Base-by-base conservation (phyloP, 2,797 vertebrate genomes). In the Lagorchestes hirsutus region DNA sequence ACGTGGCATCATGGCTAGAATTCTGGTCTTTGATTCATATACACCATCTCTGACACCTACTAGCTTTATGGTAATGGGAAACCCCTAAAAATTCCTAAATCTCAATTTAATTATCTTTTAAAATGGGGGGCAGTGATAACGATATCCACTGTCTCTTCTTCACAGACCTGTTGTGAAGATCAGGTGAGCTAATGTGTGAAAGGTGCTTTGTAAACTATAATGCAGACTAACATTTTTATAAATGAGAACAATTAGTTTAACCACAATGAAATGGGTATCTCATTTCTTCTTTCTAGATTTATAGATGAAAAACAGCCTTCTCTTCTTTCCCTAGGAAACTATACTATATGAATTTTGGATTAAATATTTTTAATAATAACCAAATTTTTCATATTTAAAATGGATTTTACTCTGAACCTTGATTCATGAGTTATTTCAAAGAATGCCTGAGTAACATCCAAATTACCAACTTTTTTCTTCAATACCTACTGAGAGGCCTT, bases 401-500 rank as follows among this genome's bases (percentile, higher is more conserved):
- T 58, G 55, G 93, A n/a, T 16, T 92, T 2, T 50, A 92, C 91
- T 74, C 9, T 5, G 54, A 16, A 52, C 52, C 52, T 96, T 54
- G 55, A 28, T 50, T 95, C 92, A 11, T 0, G 62, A 92, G 29
- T 93, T 96, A 50, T 98, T 98, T 97, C 95, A 55, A 92, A 94
- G 18, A 94, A 94, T 34, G 82, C 93, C 95, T 93, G 56, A 97
- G 93, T 93, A 93, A 95, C 46, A 90, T 92, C 92, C 92, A 27
- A 96, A 91, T 55, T 97, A 18, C 24, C 62, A 95, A 93, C 6
- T 96, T 97, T 96, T 96, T 96, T 92, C 92, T 96, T 59, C 93
- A 92, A 95, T 91, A 94, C 52, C 92, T 91, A 12, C 56, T 97
- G 93, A 34, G 29, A 50, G 28, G 92, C 91, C 0, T 94, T 96